Base-by-base conservation (phyloP, 2,113 vertebrate genomes). In the Stegostoma tigrinum region DNA sequence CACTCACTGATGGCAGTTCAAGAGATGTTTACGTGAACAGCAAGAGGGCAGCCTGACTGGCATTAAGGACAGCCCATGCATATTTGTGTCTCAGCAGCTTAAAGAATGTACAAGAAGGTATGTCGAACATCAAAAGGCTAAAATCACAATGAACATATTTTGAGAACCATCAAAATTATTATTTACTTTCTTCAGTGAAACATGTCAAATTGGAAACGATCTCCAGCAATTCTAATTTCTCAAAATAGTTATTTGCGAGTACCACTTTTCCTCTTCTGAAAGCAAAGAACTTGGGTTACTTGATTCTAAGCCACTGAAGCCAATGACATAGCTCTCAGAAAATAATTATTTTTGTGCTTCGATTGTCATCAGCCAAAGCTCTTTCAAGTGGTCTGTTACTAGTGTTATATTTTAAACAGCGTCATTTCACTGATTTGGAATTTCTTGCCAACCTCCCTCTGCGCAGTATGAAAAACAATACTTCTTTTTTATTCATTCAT, bases 381-480 rank as follows among this genome's bases (percentile, higher is more conserved):
- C 34, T 91, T 61, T 64, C 55, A 64, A 64, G 61, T 91, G n/a
- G 10, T 52, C 17, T 17, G 27, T 91, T 91, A 91, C 55, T n/a
- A 93, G 61, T 23, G 52, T 64, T 34, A 90, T 2, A 30, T 91
- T 15, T 64, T 61, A 61, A 30, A 34, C 27, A 55, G 52, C 3
- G 80, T 45, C 15, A 1, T 34, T 17, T 55, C 87, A 90, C 52
- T 90, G 15, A 42, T 90, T 64, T 14, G 30, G 3, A 12, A 64
- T 61, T 55, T 64, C 52, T 91, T 34, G 87, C 55, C 52, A 61
- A 34, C 5, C 55, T n/a, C n/a, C 38, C 42, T 45, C 66, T 70
- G 93, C 67, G 48, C 66, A 42, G 55, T 93, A 17, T 67, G 66
- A 67, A 94, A 94, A 21, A 94, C 67, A 45, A 95, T 95, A 67